phyloP scores from a whole-genome alignment of 2,113 vertebrate genomes.

The Bagarius yarrelli region DNA sequence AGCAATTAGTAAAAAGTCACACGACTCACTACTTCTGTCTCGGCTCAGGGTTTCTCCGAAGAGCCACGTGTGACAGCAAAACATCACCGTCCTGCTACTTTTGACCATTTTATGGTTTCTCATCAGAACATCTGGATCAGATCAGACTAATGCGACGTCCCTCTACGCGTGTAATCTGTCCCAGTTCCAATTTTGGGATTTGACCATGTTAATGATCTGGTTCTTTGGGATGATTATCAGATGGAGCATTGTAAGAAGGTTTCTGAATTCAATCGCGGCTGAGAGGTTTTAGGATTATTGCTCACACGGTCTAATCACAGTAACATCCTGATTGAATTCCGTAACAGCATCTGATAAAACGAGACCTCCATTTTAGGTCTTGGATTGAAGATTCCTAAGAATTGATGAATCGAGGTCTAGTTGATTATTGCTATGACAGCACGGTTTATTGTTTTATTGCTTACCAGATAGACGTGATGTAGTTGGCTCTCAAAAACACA shows the following conservation, averaged over 20 bases:
- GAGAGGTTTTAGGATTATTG: neutral
- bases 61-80: conserved; percentile 71
- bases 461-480: neutral
- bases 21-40: neutral
- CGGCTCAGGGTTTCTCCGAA: conserved; percentile 24
- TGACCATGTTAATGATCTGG: neutral
- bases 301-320: neutral
- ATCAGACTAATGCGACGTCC: neutral
- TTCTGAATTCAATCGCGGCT: neutral
- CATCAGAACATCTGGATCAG: neutral
- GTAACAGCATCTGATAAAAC: neutral
- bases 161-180: neutral
- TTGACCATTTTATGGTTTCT: conserved; percentile 17
- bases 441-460: neutral
- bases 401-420: neutral
- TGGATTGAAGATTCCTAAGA: neutral
- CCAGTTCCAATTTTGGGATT: neutral
- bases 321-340: neutral
- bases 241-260: neutral
- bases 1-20: no score
- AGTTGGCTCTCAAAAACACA: neutral
- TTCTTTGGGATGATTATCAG: neutral
- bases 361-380: neutral
- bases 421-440: neutral
- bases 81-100: conserved; percentile 46